A percentile compares a stretch with the other conserved stretches of the same genome.
These are phyloP conservation scores for Selene dorsalis DNA, from an alignment of 2,797 vertebrate genomes.

Conservation along the genomic window DNA sequence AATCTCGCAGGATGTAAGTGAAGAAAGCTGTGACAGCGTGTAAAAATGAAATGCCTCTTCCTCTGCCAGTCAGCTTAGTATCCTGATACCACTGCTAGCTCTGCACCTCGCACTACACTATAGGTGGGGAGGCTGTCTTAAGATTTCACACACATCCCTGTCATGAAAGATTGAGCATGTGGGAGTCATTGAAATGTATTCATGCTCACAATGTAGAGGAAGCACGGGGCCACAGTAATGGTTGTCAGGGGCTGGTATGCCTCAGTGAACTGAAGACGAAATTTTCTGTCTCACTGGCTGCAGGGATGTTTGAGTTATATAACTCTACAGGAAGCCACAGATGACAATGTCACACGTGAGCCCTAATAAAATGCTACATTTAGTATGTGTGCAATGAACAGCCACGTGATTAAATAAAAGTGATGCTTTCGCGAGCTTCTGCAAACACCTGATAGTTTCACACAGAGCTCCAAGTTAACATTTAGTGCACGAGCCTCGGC, in stretches of 20 bases:
- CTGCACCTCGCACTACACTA: constrained; percentile 56
- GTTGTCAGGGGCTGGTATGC: constrained; percentile 82
- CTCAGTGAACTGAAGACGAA: constrained; percentile 83
- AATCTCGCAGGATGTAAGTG: constrained; percentile 30
- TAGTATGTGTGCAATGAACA: constrained; percentile 64
- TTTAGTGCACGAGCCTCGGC: background rate
- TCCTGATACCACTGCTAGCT: constrained; percentile 40
- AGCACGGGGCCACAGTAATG: constrained; percentile 79
- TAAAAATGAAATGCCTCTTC: constrained; percentile 54
- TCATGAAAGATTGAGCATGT: constrained; percentile 81
- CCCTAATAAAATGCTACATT: constrained; percentile 77
- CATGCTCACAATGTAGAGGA: constrained; percentile 78
- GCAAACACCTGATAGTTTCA: constrained; percentile 17
- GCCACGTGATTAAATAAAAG: constrained; percentile 53
- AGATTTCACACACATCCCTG: constrained; percentile 77
- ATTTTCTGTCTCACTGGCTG: constrained; percentile 85
- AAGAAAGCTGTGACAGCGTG: constrained; percentile 40
- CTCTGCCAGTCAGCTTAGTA: constrained; percentile 63
- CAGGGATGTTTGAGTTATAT: constrained; percentile 82
- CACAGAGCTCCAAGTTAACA: background rate
- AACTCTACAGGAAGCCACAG: constrained; percentile 80
- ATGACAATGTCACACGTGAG: constrained; percentile 79
- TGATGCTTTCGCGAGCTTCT: constrained; percentile 25
- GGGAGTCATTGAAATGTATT: constrained; percentile 84
- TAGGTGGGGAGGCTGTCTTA: constrained; percentile 67